Evolutionary conservation across 2,113 vertebrate species (phyloP), one percentile per base, ranked within the genome.

Genomic region (Bolborhynchus lineola): DNA sequence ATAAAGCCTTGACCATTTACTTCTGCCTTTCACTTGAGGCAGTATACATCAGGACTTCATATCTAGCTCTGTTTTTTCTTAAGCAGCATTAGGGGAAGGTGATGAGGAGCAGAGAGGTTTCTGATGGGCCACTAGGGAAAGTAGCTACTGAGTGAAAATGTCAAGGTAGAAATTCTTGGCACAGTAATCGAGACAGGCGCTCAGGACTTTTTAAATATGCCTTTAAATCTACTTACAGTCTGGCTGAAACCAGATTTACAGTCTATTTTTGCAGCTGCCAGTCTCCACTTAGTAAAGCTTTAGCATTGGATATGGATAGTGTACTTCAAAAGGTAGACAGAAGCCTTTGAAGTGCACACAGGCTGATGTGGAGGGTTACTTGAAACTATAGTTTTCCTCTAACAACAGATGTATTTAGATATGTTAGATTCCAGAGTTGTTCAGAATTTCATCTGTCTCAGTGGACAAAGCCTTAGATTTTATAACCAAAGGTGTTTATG

Each of bases 211-310:
- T 93, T 65, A 95, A 90, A 89, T 94, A 90, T 55, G 69, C 60
- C 86, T 96, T 95, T 89, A 97, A 91, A 96, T 97, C 93, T 96
- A 95, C 94, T 96, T 97, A 95, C 41, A 77, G 93, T 96, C 88
- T 90, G 79, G 42, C 81, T 96, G 91, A 96, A 97, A 95, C 92
- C 70, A 96, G 96, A 97, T 97, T 97, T 96, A 70, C 46, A 77
- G 82, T 96, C 94, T 96, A 97, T 97, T 97, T 97, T 97, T 96
- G 85, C 94, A 94, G 88, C 95, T 92, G 89, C 87, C 90, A 94
- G 92, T 94, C 94, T 94, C 94, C 94, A 93, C 92, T 95, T 95
- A 90, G 89, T 76, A 80, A 91, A 84, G 82, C 87, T 96, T 94
- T 86, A 83, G 52, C 3, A 1, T 1, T 92, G 95, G 60, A 37